These are phyloP conservation scores for Orthonychiurus folsomi DNA, from an alignment of 2,888 invertebrate genomes.

Conservation along the genomic window DNA sequence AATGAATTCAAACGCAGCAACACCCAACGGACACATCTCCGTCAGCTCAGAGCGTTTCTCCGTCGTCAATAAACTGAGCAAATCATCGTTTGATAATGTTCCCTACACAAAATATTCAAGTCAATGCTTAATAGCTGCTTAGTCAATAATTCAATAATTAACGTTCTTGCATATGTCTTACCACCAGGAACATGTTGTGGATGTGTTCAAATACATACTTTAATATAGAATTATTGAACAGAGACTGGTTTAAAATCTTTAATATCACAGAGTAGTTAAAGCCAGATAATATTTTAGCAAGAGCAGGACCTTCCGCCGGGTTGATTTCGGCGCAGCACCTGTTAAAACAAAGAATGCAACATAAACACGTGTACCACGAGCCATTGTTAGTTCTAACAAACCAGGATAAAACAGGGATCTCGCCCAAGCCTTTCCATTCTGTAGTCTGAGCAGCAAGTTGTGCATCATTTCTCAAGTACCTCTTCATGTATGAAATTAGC, in stretches of 20 bases:
- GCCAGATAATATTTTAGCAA: conserved; percentile 31
- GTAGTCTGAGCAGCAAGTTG: not conserved
- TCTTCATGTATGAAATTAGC: conserved; percentile 12
- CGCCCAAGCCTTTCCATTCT: not conserved
- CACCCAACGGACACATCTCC: conserved; percentile 35
- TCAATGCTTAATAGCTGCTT: not conserved
- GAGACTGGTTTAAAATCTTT: conserved; percentile 23
- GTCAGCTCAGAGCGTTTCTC: conserved; percentile 29
- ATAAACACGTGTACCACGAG: too few species aligned
- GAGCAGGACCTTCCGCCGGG: conserved; percentile 30
- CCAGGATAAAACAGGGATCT: not conserved
- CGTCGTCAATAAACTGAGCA: not conserved
- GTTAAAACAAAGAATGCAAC: too few species aligned
- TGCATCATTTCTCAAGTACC: not conserved
- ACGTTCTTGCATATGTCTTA: conserved; percentile 12
- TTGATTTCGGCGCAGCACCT: conserved; percentile 35
- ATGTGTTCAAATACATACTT: conserved; percentile 31
- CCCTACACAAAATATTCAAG: not conserved
- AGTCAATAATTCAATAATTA: not conserved
- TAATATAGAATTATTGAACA: conserved; percentile 30
- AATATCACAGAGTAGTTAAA: conserved; percentile 30
- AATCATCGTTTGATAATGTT: not conserved
- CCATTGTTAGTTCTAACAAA: too few species aligned
- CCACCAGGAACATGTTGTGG: conserved; percentile 22
- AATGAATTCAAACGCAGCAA: conserved; percentile 34